Evolutionary conservation across 2,797 vertebrate species (phyloP).

Genomic region (Molothrus ater): DNA sequence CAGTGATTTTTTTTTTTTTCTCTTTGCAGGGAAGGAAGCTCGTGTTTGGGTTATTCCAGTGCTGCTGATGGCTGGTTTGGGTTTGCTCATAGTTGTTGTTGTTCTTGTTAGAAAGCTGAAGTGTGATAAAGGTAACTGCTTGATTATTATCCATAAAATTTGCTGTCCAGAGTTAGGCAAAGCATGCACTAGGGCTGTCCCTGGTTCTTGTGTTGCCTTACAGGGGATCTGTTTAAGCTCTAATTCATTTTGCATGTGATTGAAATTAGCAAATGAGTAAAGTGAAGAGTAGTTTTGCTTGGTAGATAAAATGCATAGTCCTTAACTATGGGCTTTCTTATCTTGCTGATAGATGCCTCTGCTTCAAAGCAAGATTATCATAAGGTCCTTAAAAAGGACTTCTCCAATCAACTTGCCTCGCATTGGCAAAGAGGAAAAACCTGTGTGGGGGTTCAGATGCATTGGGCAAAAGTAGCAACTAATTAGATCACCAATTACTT

Average conservation of each 20-base stretch:
- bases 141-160: neutral
- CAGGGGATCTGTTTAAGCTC: neutral
- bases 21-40: neutral
- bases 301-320: neutral
- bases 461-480: neutral
- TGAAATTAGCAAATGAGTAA: neutral
- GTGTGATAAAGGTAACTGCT: slow-evolving; percentile 23
- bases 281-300: neutral
- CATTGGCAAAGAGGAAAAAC: neutral
- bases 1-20: neutral
- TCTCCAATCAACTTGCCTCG: neutral
- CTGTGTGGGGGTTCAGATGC: neutral
- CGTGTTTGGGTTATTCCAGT: fast-evolving
- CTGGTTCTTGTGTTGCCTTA: neutral
- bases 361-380: neutral
- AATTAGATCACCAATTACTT: neutral
- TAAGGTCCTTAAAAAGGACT: neutral
- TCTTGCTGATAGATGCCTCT: neutral
- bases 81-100: neutral
- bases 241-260: neutral
- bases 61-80: fast-evolving
- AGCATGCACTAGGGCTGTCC: neutral
- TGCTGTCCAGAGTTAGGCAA: neutral
- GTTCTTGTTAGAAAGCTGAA: neutral
- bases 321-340: neutral